Conservation (phyloP, 2,888 invertebrate species). For the Oligia latruncula region DNA sequence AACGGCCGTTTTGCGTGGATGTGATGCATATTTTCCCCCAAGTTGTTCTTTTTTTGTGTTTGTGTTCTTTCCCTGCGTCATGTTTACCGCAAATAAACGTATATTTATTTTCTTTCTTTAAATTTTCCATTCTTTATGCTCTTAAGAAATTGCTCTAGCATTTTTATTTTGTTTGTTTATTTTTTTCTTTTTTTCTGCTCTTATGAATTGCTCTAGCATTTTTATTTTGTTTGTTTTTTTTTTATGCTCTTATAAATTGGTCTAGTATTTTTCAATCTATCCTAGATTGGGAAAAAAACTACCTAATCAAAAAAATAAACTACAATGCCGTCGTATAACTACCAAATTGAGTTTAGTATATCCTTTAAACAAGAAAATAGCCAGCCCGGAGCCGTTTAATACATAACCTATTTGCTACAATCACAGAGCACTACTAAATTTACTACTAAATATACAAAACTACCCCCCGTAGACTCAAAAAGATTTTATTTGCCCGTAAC, state of each 20-base stretch:
- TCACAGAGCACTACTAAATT: background rate
- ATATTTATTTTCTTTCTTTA: background rate
- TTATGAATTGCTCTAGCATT: no score
- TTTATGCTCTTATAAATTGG: background rate
- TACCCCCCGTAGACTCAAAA: slow-evolving; percentile 10
- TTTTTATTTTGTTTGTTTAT: background rate
- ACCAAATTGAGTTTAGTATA: background rate
- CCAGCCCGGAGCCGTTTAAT: background rate
- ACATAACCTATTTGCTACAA: background rate
- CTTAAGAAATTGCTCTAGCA: background rate
- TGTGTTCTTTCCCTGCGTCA: background rate
- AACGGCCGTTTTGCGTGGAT: background rate
- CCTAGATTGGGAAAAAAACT: background rate
- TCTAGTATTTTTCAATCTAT: background rate
- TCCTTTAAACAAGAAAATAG: background rate
- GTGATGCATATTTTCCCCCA: background rate
- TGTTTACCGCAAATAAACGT: background rate
- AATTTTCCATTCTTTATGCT: background rate
- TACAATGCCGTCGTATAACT: background rate
- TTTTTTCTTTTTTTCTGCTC: no score
- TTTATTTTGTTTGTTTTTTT: no score
- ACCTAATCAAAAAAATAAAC: background rate
- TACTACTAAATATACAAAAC: slow-evolving; percentile 5
- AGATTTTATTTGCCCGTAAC: slow-evolving; percentile 27
- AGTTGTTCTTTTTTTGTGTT: background rate